Conservation (phyloP, 2,113 vertebrate genomes). For the Patagioenas fasciata region DNA sequence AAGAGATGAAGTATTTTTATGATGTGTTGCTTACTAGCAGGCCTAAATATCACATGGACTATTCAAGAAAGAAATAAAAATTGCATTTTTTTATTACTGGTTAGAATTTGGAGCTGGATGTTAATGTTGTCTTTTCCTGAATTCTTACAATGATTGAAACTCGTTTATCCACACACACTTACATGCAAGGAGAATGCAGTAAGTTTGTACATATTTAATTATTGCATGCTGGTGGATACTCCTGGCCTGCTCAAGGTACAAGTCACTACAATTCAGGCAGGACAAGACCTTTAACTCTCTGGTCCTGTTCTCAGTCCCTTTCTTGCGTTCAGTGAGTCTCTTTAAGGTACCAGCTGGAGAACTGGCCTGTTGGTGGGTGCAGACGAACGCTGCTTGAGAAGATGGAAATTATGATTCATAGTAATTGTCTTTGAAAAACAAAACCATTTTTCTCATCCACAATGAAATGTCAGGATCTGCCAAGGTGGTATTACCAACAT, state of each 20-base stretch:
- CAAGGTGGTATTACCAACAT: conserved; percentile 25
- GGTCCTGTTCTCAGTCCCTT: neutral
- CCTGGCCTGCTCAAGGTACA: neutral
- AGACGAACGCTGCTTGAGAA: neutral
- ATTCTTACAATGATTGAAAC: neutral
- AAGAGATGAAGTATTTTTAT: neutral
- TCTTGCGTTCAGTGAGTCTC: neutral
- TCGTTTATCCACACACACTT: neutral
- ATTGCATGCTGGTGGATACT: neutral
- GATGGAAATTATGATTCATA: neutral
- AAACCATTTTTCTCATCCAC: neutral
- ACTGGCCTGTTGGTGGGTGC: neutral
- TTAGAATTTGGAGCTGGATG: neutral
- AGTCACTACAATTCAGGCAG: neutral
- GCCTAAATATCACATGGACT: neutral
- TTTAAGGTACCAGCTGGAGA: neutral
- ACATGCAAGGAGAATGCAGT: neutral
- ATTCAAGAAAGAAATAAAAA: neutral
- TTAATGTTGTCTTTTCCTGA: neutral
- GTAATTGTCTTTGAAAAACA: neutral
- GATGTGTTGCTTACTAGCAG: neutral
- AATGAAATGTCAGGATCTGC: neutral
- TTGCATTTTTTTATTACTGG: neutral
- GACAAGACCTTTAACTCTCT: neutral
- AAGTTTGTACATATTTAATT: neutral